phyloP scores from a whole-genome alignment of 2,888 invertebrate species.

The Hypselothyrea guttata region DNA sequence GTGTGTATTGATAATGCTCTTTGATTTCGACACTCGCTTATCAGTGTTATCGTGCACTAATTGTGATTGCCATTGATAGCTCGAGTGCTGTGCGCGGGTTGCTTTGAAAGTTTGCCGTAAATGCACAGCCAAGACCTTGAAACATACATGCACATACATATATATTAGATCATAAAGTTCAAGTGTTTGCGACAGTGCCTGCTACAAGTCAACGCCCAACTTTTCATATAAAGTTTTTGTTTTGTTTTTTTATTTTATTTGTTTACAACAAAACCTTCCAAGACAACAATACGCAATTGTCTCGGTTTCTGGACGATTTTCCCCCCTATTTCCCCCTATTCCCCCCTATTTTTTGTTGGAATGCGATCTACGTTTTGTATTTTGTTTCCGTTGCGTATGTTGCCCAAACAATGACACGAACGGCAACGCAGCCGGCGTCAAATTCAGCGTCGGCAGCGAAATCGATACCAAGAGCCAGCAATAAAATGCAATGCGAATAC shows the following conservation, averaged over 20 bases:
- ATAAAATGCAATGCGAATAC: conserved; percentile 45
- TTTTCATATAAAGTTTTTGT: conserved; percentile 13
- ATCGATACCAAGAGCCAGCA: conserved; percentile 40
- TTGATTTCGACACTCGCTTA: conserved; percentile 22
- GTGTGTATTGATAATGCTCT: conserved; percentile 2
- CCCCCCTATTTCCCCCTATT: conserved; percentile 3
- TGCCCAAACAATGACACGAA: conserved; percentile 39
- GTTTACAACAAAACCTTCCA: conserved; percentile 7
- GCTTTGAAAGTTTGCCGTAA: background rate
- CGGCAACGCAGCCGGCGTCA: conserved; percentile 12
- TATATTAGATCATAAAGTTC: conserved; percentile 39
- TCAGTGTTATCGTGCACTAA: conserved; percentile 18
- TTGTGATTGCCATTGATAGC: conserved; percentile 35
- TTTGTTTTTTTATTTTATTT: too few relatives aligned
- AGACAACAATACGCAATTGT: conserved; percentile 35
- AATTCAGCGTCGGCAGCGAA: conserved; percentile 32
- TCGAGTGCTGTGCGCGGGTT: background rate
- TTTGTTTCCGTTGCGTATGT: conserved; percentile 46
- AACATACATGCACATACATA: too few relatives aligned
- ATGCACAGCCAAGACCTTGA: conserved; percentile 34
- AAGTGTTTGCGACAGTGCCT: conserved; percentile 29
- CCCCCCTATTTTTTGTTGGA: conserved; percentile 7
- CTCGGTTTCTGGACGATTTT: conserved; percentile 28
- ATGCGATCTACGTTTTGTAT: conserved; percentile 41
- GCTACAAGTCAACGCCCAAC: conserved; percentile 16